phyloP scores from a whole-genome alignment of 2,797 vertebrate genomes.

The Characodon lateralis region DNA sequence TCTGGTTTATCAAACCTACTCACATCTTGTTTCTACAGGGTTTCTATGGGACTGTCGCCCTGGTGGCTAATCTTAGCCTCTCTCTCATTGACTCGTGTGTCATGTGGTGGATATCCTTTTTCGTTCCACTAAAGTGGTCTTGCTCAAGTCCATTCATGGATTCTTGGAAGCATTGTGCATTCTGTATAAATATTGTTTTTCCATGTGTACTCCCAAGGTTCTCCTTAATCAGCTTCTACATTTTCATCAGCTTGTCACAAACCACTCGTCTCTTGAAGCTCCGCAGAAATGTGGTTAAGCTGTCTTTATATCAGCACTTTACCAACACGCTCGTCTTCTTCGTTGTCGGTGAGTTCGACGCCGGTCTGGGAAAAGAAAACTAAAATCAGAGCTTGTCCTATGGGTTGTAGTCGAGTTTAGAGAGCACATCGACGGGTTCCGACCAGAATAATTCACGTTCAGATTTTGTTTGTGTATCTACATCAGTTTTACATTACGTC shows the following conservation, averaged over 20 bases:
- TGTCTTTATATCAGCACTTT: slow-evolving; percentile 93
- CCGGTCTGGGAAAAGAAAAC: neutral
- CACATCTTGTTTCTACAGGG: slow-evolving; percentile 73
- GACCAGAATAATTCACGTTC: neutral
- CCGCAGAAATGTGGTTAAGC: slow-evolving; percentile 92
- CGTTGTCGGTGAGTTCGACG: slow-evolving; percentile 86
- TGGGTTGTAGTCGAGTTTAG: neutral
- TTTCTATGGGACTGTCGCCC: slow-evolving; percentile 86
- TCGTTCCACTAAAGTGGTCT: neutral
- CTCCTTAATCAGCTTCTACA: slow-evolving; percentile 86
- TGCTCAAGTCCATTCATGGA: neutral
- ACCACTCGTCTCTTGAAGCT: slow-evolving; percentile 94
- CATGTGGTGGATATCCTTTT: slow-evolving; percentile 99
- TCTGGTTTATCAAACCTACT: slow-evolving; percentile 1
- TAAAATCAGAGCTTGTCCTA: neutral
- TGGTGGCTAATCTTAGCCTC: slow-evolving; percentile 89
- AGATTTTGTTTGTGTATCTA: neutral
- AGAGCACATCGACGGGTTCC: neutral
- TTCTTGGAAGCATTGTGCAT: neutral
- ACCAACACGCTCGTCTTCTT: slow-evolving; percentile 97
- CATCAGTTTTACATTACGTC: neutral
- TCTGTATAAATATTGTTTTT: neutral
- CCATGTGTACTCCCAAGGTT: neutral
- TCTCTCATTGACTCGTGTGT: slow-evolving; percentile 94
- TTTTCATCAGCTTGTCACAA: slow-evolving; percentile 97